phyloP scores from a whole-genome alignment of 2,888 invertebrate species.

The Drosophila paucipuncta region DNA sequence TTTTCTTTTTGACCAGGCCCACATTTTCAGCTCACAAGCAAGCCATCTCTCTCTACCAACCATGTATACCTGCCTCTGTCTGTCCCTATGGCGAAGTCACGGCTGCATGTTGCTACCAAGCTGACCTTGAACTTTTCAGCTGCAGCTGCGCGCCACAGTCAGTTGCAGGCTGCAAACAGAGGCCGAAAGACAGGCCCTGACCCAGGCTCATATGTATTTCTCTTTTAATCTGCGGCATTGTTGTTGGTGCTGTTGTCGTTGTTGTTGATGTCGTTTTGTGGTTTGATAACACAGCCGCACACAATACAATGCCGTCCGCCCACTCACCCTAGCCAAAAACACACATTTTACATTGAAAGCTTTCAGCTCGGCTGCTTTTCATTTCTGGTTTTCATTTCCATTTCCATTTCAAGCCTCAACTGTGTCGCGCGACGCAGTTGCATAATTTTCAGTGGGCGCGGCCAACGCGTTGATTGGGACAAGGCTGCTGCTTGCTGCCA shows the following conservation, averaged over 20 bases:
- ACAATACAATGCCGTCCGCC: constrained; percentile 30
- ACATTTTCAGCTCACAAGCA: constrained; percentile 14
- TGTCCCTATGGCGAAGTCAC: constrained; percentile 42
- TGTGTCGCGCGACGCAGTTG: constrained; percentile 61
- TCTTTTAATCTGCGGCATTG: constrained; percentile 59
- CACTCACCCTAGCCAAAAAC: constrained; percentile 21
- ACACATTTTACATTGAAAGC: constrained; percentile 55
- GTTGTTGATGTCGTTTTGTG: constrained; percentile 38
- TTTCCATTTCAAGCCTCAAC: constrained; percentile 62
- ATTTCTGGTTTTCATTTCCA: constrained; percentile 75
- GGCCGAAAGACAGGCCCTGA: constrained; percentile 57
- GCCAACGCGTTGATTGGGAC: constrained; percentile 67
- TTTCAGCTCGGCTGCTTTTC: constrained; percentile 76
- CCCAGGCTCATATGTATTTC: constrained; percentile 41
- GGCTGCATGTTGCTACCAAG: constrained; percentile 55
- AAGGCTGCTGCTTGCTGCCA: constrained; percentile 48
- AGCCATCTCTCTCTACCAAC: constrained; percentile 17
- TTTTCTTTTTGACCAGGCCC: constrained; percentile 23
- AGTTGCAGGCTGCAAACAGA: constrained; percentile 21
- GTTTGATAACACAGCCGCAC: constrained; percentile 59
- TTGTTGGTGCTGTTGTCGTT: constrained; percentile 38
- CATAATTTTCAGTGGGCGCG: constrained; percentile 69
- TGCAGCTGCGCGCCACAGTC: constrained; percentile 38
- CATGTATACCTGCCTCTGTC: constrained; percentile 32
- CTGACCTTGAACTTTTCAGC: constrained; percentile 74